Evolutionary conservation across 1,140 invertebrate species (phyloP).

Genomic region (Drosophila bifasciata): DNA sequence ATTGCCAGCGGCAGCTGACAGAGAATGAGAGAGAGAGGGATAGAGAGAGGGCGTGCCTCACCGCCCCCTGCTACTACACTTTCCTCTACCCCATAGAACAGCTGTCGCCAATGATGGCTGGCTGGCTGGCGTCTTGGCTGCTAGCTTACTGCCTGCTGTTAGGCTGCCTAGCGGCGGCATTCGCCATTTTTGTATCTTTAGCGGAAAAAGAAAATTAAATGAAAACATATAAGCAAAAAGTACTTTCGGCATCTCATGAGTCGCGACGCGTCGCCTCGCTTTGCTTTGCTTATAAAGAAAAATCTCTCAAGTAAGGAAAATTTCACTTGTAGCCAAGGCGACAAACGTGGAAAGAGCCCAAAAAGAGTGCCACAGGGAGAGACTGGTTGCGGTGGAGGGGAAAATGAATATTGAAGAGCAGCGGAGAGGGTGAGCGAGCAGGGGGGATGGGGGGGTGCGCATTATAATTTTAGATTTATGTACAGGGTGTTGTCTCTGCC

Average conservation of each 20-base stretch:
- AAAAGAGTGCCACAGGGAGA: slow-evolving; percentile 9
- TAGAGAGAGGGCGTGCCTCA: slow-evolving; percentile 30
- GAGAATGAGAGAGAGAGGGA: too few relatives aligned
- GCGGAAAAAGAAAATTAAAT: slow-evolving; percentile 76
- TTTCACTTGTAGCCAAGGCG: slow-evolving; percentile 57
- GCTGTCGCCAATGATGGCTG: slow-evolving; percentile 72
- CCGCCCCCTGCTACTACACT: not conserved
- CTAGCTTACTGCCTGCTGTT: too few relatives aligned
- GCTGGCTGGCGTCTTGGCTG: slow-evolving; percentile 3
- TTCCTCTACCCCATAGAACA: slow-evolving; percentile 36
- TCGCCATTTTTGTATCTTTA: slow-evolving; percentile 69
- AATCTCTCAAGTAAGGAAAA: slow-evolving; percentile 66
- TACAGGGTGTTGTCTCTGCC: slow-evolving; percentile 61
- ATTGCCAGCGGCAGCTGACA: slow-evolving; percentile 46
- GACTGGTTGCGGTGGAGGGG: not conserved
- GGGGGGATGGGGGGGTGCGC: slow-evolving; percentile 13
- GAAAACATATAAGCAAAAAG: slow-evolving; percentile 72
- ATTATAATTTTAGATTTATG: slow-evolving; percentile 78
- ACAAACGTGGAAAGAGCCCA: slow-evolving; percentile 34
- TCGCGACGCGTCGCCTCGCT: slow-evolving; percentile 41
- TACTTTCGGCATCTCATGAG: slow-evolving; percentile 37
- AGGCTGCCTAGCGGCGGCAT: slow-evolving; percentile 26
- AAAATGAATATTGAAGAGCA: slow-evolving; percentile 62
- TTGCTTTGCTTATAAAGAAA: slow-evolving; percentile 61
- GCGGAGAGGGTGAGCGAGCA: too few relatives aligned